These are phyloP conservation scores for Euzetes globulus DNA, from an alignment of 2,888 invertebrate genomes.

Conservation along the genomic window DNA sequence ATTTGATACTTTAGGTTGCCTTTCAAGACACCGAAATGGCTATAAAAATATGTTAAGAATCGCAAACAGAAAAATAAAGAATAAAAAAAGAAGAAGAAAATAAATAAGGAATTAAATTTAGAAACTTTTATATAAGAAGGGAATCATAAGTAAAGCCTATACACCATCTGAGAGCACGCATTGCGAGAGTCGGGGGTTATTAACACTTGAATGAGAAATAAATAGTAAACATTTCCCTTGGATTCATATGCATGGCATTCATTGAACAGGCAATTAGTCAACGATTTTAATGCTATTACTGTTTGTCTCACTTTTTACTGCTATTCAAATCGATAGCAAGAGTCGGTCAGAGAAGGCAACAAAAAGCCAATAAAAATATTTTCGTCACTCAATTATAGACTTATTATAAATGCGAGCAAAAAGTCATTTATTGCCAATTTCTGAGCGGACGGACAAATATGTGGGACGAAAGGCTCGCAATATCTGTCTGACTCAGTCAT, in stretches of 20 bases:
- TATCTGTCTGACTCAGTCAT: background rate
- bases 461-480: constrained; percentile 19
- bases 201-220: constrained; percentile 13
- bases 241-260: background rate
- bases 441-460: background rate
- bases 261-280: background rate
- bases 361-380: background rate
- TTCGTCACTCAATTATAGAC: background rate
- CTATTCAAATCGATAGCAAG: background rate
- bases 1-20: too few relatives aligned
- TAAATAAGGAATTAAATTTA: background rate
- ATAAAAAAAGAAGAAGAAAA: background rate
- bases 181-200: background rate
- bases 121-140: background rate
- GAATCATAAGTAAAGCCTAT: background rate
- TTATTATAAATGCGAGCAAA: too few relatives aligned
- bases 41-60: too few relatives aligned
- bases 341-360: background rate
- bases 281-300: background rate
- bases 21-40: too few relatives aligned
- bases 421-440: background rate
- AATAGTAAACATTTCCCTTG: background rate
- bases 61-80: background rate
- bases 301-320: background rate
- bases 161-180: background rate